phyloP scores from a whole-genome alignment of 2,113 vertebrate genomes.

The Amphilophus citrinellus region DNA sequence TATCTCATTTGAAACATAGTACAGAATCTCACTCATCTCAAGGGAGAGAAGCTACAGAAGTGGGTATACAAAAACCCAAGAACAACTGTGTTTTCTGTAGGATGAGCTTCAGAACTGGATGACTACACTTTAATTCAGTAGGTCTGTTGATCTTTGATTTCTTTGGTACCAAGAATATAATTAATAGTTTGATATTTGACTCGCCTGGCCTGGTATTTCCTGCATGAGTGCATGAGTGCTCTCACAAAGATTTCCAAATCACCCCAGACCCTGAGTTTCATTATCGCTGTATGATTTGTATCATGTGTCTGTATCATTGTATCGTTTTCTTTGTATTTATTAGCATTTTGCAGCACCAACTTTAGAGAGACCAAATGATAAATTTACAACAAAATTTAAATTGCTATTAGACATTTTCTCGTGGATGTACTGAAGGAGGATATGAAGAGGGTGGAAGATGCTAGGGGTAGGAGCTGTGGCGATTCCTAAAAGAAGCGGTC shows the following conservation, averaged over 20 bases:
- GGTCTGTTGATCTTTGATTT: neutral
- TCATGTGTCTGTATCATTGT: neutral
- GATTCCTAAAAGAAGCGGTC: neutral
- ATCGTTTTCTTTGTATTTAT: neutral
- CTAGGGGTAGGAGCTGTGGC: neutral
- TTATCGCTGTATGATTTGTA: neutral
- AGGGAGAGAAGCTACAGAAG: neutral
- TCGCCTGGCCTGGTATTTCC: neutral
- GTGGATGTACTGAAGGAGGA: neutral
- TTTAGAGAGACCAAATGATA: neutral
- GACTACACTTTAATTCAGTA: neutral
- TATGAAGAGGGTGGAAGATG: neutral
- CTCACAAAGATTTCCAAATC: neutral
- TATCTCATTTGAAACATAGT: neutral
- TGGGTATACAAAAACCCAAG: neutral
- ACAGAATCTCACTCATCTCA: neutral
- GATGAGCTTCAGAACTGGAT: neutral
- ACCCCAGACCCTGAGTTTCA: neutral
- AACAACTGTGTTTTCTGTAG: neutral
- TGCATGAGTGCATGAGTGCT: neutral
- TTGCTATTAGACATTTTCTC: neutral
- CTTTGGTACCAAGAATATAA: neutral
- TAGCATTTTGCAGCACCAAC: neutral
- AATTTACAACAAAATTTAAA: neutral
- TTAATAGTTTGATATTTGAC: neutral